phyloP scores from a whole-genome alignment of 2,113 vertebrate genomes.

The Egretta garzetta region DNA sequence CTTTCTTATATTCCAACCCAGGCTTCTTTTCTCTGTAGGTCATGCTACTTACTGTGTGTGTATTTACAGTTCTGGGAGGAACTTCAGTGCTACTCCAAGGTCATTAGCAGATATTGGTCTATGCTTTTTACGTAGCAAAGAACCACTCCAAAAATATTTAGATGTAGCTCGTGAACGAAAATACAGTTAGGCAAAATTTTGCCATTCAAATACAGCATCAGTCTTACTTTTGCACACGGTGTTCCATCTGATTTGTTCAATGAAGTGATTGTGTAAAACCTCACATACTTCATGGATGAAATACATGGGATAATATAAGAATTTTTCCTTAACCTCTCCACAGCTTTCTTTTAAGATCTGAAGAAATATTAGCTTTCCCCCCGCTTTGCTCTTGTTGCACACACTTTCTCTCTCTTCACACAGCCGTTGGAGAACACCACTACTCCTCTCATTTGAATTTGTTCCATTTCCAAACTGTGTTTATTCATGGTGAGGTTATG shows the following conservation, averaged over 20 bases:
- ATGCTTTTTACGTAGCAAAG: background rate
- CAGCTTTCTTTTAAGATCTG: background rate
- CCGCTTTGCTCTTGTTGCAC: background rate
- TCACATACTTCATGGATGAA: background rate
- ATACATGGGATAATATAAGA: background rate
- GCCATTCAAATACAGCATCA: background rate
- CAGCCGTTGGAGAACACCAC: background rate
- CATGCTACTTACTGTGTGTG: background rate
- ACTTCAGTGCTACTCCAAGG: background rate
- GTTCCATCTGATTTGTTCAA: background rate
- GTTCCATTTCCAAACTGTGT: conserved; percentile 43
- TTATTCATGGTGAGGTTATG: conserved; percentile 54
- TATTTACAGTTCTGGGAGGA: background rate
- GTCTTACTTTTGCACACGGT: background rate
- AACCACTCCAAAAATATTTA: background rate
- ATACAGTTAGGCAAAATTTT: background rate
- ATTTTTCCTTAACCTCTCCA: background rate
- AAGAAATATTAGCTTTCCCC: conserved; percentile 9
- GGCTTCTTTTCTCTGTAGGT: background rate
- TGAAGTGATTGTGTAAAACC: background rate
- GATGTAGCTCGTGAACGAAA: background rate
- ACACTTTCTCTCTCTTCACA: conserved; percentile 1
- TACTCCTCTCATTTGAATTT: conserved; percentile 29
- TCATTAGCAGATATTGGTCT: background rate
- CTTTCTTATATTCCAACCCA: background rate